Percentiles rank a stretch among this genome's conserved stretches.
Evolutionary conservation across 2,888 invertebrate species (phyloP).

Genomic region (Serripes groenlandicus): DNA sequence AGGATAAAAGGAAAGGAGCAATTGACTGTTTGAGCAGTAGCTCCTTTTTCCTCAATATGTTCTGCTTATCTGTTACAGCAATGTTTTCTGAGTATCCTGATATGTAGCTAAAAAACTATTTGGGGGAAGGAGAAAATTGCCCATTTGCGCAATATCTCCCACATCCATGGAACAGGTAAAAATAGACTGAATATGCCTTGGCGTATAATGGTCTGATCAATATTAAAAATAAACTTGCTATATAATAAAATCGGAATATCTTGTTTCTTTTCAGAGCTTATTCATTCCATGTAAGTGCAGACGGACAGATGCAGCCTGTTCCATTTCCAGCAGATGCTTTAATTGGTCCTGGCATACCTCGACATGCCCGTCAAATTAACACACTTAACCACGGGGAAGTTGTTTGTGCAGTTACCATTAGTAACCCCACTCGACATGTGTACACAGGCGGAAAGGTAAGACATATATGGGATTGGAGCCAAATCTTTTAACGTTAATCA

Average conservation of each 20-base stretch:
- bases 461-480: too few species aligned
- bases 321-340: slow-evolving; percentile 98
- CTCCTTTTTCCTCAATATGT: too few species aligned
- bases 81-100: too few species aligned
- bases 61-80: too few species aligned
- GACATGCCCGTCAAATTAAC: slow-evolving; percentile 95
- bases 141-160: neutral
- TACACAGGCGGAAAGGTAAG: slow-evolving; percentile 96
- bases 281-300: slow-evolving; percentile 95
- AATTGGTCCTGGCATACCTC: slow-evolving; percentile 96
- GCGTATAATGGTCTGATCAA: too few species aligned
- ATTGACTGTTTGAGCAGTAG: too few species aligned
- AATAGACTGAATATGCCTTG: too few species aligned
- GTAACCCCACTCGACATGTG: slow-evolving; percentile 87
- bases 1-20: too few species aligned
- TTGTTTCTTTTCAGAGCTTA: slow-evolving; percentile 91
- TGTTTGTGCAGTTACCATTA: slow-evolving; percentile 98
- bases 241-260: neutral
- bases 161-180: neutral
- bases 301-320: slow-evolving; percentile 90
- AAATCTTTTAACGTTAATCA: too few species aligned
- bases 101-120: neutral
- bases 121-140: neutral
- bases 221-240: too few species aligned
- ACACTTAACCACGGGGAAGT: slow-evolving; percentile 98